Evolutionary conservation across 2,888 invertebrate genomes (phyloP).

Genomic region (Poecilobothrus nobilitatus): DNA sequence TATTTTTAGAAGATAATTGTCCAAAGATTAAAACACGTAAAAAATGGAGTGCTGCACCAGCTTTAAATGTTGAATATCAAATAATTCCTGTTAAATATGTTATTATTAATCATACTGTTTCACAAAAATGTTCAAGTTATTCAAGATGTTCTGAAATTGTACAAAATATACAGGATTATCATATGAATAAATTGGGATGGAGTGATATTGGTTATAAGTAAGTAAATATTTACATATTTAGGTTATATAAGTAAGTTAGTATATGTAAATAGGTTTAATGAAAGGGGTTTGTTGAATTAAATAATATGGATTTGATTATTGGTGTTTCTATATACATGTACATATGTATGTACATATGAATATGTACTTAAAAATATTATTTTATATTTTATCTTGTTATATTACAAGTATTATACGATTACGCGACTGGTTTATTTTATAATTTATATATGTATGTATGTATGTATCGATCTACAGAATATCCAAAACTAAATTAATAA

Average conservation of each 20-base stretch:
- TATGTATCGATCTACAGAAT: no score
- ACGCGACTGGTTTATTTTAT: no score
- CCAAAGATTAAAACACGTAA: conserved; percentile 49
- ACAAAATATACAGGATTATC: conserved; percentile 47
- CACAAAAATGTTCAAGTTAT: conserved; percentile 44
- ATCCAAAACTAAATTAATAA: no score
- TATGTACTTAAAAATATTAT: no score
- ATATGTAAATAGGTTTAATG: neutral
- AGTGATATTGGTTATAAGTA: conserved; percentile 53
- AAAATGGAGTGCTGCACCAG: conserved; percentile 52
- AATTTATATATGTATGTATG: no score
- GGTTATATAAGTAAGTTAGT: conserved; percentile 10
- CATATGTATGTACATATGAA: no score
- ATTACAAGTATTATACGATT: no score
- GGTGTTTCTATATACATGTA: no score
- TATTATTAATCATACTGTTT: conserved; percentile 52
- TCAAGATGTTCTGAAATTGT: conserved; percentile 44
- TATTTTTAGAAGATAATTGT: conserved; percentile 34
- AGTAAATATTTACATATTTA: conserved; percentile 28
- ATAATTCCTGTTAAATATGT: conserved; percentile 50
- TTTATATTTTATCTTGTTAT: no score
- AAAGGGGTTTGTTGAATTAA: neutral
- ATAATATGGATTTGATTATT: no score
- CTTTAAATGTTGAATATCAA: conserved; percentile 49
- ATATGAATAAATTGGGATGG: conserved; percentile 46